These are phyloP conservation scores for Gobio gobio DNA, from an alignment of 2,113 vertebrate species.

Conservation along the genomic window DNA sequence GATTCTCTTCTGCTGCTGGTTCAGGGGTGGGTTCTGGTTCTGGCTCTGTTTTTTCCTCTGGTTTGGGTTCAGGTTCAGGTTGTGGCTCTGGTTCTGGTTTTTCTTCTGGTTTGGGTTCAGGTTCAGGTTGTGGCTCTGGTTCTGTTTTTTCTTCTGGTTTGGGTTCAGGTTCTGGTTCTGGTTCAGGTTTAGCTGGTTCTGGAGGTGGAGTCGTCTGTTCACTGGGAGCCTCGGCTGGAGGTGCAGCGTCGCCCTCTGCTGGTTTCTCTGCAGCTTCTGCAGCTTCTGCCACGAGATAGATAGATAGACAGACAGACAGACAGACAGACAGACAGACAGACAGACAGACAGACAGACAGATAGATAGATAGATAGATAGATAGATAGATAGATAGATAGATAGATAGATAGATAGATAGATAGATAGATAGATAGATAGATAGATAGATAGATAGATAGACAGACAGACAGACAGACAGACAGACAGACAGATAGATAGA, in stretches of 20 bases:
- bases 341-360: too few relatives aligned
- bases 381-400: too few relatives aligned
- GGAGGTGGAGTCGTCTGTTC: conserved; percentile 5
- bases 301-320: background rate
- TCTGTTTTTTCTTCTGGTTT: background rate
- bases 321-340: too few relatives aligned
- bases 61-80: background rate
- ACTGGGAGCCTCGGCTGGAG: conserved; percentile 13
- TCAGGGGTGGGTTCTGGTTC: background rate
- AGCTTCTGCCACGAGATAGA: background rate
- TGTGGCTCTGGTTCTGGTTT: background rate
- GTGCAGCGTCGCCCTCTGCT: conserved; percentile 42
- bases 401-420: too few relatives aligned
- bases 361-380: too few relatives aligned
- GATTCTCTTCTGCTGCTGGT: background rate
- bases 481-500: background rate
- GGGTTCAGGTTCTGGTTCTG: too few relatives aligned
- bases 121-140: background rate
- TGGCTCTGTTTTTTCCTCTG: conserved; percentile 27
- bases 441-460: background rate
- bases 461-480: too few relatives aligned
- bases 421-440: too few relatives aligned
- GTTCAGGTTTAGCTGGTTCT: conserved; percentile 33
- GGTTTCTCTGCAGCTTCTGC: conserved; percentile 28
- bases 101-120: background rate